Base-by-base conservation (phyloP, 2,113 vertebrate species). In the Sminthopsis crassicaudata region DNA sequence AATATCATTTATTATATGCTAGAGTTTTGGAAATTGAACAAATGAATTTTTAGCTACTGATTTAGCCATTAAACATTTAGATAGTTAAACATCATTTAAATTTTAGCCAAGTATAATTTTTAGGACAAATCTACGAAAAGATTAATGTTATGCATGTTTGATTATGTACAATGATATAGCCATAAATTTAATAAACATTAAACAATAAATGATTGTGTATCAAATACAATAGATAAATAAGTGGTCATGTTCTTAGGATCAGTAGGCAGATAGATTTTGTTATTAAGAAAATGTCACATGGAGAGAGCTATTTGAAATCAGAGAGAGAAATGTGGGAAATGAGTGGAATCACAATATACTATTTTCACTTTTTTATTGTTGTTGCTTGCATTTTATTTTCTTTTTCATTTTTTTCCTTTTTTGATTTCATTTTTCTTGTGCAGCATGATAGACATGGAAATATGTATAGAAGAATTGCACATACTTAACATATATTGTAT, bases 1-100 rank as follows among this genome's bases (percentile, higher is more conserved):
- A 93, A 97, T 51, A 16, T 53, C 90, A 88, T 46, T 90, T 54
- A 9, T 89, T 22, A 90, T 90, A 53, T 91, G 89, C 27, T 95
- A 93, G 93, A 93, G 94, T 90, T 89, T 3, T 91, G 14, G 67
- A 23, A 42, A 84, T 8, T 84, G 19, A 84, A 42, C 14, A 84
- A 84, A 42, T 36, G 57, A 36, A 67, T 67, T 14, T 30, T 30
- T 36, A 67, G 57, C 27, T 36, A 30, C 27, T 36, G 10, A 60
- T 42, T 84, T 42, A 23, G 19, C 16, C n/a, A 42, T 84, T 84
- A 84, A 84, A 84, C 1, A 84, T 84, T 4, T 19, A 84, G 67
- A 42, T 42, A 16, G 36, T n/a, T n/a, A 76, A 76, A n/a, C 36
- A 76, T 14, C 60, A 76, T 36, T 14, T 76, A 76, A 76, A 76